Percentiles rank a stretch among this genome's conserved stretches.
Evolutionary conservation across 92 coral and sea anemone genomes (phyloP).

Genomic region (Actinernus sp.): DNA sequence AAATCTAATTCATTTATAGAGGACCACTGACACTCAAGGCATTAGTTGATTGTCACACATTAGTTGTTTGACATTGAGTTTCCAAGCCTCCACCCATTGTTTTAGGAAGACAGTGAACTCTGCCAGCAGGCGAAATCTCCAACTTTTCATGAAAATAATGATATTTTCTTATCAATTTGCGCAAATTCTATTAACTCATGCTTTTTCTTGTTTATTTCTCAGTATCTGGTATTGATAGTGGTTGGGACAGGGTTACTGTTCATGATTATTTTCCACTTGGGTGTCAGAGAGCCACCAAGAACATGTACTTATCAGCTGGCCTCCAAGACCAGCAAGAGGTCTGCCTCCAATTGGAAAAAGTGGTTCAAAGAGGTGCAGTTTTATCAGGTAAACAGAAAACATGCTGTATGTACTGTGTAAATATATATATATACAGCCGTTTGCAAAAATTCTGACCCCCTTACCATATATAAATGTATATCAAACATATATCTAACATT

Average conservation of each 20-base stretch:
- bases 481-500: too few relatives aligned
- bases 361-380: constrained; percentile 92
- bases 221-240: constrained; percentile 86
- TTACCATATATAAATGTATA: too few relatives aligned
- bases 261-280: constrained; percentile 82
- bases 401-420: neutral
- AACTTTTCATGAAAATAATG: neutral
- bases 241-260: constrained; percentile 84
- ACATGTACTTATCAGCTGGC: constrained; percentile 55
- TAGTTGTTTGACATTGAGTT: too few relatives aligned
- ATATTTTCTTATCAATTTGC: neutral
- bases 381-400: constrained; percentile 65
- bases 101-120: too few relatives aligned
- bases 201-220: constrained; percentile 1
- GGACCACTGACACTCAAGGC: too few relatives aligned
- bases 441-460: too few relatives aligned
- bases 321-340: constrained; percentile 61
- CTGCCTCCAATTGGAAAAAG: constrained; percentile 81
- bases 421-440: too few relatives aligned
- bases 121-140: too few relatives aligned
- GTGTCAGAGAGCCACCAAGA: constrained; percentile 85
- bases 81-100: too few relatives aligned
- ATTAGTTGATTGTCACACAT: too few relatives aligned
- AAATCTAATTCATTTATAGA: too few relatives aligned
- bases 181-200: neutral